A percentile compares a stretch with the other conserved stretches of the same genome.
These are phyloP conservation scores for Lepidochrysops patricia DNA, from an alignment of 2,888 invertebrate genomes.

Conservation along the genomic window DNA sequence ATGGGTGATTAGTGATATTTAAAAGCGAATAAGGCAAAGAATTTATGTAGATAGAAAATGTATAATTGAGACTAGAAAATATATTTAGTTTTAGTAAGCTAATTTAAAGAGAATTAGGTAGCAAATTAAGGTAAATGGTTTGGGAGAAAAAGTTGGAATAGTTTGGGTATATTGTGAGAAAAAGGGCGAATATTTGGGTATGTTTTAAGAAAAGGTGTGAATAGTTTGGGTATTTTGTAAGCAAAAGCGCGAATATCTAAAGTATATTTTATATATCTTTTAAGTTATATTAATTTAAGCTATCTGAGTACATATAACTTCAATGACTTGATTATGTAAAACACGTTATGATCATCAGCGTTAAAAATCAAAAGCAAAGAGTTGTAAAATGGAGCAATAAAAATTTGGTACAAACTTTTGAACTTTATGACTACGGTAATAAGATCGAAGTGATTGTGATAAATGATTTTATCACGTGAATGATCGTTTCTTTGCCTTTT, in stretches of 20 bases:
- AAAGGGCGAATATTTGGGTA: too few relatives aligned
- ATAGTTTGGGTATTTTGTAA: too few relatives aligned
- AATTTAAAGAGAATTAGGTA: too few relatives aligned
- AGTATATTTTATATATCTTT: neutral
- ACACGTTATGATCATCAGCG: neutral
- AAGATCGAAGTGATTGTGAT: conserved; percentile 38
- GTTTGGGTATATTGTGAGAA: too few relatives aligned
- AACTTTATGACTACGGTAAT: conserved; percentile 46
- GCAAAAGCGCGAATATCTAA: too few relatives aligned
- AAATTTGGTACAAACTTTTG: conserved; percentile 44
- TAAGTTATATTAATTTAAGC: neutral
- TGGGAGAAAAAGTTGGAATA: too few relatives aligned
- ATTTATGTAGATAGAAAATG: too few relatives aligned
- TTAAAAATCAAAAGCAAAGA: conserved; percentile 31
- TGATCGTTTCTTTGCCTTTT: conserved; percentile 71
- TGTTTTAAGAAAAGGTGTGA: too few relatives aligned
- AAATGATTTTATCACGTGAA: conserved; percentile 69
- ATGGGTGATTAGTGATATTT: neutral
- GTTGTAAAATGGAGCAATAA: conserved; percentile 48
- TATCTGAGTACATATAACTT: neutral
- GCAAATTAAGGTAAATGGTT: too few relatives aligned
- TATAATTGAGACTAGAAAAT: neutral
- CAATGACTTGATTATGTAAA: neutral
- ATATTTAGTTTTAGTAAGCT: neutral
- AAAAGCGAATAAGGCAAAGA: neutral